These are phyloP conservation scores for Zalophus californianus DNA, from an alignment of 2,797 vertebrate species.

Conservation along the genomic window DNA sequence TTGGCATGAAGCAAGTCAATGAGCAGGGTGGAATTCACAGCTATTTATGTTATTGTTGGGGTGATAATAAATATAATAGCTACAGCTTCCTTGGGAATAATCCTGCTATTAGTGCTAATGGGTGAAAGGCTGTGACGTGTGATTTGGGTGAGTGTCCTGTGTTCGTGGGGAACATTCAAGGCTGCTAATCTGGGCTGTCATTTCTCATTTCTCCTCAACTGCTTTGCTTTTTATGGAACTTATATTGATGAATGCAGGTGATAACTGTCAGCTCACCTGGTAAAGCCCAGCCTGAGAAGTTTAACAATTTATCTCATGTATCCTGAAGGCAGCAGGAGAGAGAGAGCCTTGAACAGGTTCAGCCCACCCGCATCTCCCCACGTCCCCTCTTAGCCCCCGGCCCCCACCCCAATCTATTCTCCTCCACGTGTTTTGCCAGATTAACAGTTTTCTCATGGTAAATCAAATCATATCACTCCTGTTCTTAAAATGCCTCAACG, in stretches of 20 bases:
- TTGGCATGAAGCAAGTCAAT: neutral
- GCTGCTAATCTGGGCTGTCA: neutral
- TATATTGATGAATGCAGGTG: constrained; percentile 51
- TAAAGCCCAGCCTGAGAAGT: neutral
- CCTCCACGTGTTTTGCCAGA: neutral
- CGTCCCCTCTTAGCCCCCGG: neutral
- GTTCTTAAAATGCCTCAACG: neutral
- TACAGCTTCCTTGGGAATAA: constrained; percentile 33
- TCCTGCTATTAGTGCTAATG: neutral
- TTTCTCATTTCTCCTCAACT: constrained; percentile 43
- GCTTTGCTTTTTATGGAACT: constrained; percentile 39
- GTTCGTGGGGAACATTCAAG: neutral
- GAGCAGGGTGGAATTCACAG: neutral
- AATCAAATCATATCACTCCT: neutral
- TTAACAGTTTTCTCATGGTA: neutral
- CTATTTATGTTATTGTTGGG: constrained; percentile 40
- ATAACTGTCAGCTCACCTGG: neutral
- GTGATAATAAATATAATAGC: constrained; percentile 13
- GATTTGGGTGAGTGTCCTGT: neutral
- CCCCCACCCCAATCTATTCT: neutral
- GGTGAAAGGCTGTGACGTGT: neutral
- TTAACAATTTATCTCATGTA: neutral
- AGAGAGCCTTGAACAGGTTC: neutral
- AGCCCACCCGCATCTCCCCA: no score
- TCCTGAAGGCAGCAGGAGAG: neutral